phyloP scores from a whole-genome alignment of 2,113 vertebrate species.

The Thymallus thymallus region DNA sequence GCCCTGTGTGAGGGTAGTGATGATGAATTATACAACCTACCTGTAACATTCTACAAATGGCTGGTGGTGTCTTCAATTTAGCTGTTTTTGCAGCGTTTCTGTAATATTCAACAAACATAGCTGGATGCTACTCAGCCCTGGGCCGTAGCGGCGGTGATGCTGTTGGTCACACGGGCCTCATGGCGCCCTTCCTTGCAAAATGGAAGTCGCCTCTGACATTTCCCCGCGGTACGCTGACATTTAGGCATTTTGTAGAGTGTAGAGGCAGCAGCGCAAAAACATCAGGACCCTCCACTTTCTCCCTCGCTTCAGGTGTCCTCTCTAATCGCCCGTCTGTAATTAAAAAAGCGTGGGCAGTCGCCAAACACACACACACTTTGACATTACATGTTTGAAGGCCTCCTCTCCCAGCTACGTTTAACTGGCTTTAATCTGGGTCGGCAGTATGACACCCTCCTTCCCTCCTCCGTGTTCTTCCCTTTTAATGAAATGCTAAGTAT shows the following conservation, averaged over 20 bases:
- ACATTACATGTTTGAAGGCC: constrained; percentile 68
- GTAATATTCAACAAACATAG: neutral
- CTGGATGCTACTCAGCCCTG: neutral
- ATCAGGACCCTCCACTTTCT: constrained; percentile 23
- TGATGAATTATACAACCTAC: too few relatives aligned
- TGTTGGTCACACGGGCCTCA: neutral
- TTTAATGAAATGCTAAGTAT: constrained; percentile 60
- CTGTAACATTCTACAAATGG: too few relatives aligned
- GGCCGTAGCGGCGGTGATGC: neutral
- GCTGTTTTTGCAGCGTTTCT: neutral
- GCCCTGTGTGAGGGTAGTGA: too few relatives aligned
- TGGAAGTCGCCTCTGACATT: constrained; percentile 36
- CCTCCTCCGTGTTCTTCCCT: constrained; percentile 13
- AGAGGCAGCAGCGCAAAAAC: constrained; percentile 45
- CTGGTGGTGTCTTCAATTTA: too few relatives aligned
- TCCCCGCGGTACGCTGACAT: constrained; percentile 55
- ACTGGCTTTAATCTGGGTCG: constrained; percentile 58
- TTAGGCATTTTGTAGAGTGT: constrained; percentile 35
- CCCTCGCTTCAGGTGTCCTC: constrained; percentile 55
- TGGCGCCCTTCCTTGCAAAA: neutral
- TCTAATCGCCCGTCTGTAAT: constrained; percentile 55
- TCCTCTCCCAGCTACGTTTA: constrained; percentile 55
- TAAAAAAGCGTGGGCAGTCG: constrained; percentile 16
- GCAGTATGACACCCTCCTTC: constrained; percentile 24
- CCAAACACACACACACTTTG: constrained; percentile 52